A percentile compares a stretch with the other conserved stretches of the same genome.
Conservation (phyloP, 2,113 vertebrate species). For the Carassius carassius region DNA sequence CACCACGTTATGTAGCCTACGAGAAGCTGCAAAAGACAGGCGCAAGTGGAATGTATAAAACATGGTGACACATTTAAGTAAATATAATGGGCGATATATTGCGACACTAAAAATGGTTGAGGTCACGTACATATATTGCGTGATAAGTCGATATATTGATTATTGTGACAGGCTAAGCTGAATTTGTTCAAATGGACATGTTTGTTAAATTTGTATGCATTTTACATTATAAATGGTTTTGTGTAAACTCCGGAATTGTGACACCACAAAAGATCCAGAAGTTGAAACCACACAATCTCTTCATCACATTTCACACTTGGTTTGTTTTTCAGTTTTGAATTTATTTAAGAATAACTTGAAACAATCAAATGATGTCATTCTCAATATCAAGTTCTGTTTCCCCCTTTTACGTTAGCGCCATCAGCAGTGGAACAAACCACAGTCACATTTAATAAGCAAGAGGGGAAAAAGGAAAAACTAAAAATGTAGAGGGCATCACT, state of each 20-base stretch:
- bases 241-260: not conserved
- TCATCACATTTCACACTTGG: slow-evolving; percentile 73
- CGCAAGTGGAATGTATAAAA: too few species aligned
- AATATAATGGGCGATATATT: too few species aligned
- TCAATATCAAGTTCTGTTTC: slow-evolving; percentile 55
- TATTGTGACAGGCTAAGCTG: too few species aligned
- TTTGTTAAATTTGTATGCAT: not conserved
- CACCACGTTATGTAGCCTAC: too few species aligned
- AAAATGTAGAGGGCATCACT: slow-evolving; percentile 8
- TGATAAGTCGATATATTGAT: too few species aligned
- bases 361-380: slow-evolving; percentile 56
- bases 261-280: not conserved
- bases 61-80: too few species aligned
- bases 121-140: too few species aligned
- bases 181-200: too few species aligned
- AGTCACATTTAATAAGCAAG: slow-evolving; percentile 49
- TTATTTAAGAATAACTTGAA: slow-evolving; percentile 70
- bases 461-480: not conserved
- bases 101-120: too few species aligned
- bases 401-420: slow-evolving; percentile 51
- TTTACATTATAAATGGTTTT: not conserved
- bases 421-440: slow-evolving; percentile 61
- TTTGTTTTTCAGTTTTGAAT: slow-evolving; percentile 68
- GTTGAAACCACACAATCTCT: not conserved
- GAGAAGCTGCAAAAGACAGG: too few species aligned